Evolutionary conservation across 2,113 vertebrate genomes (phyloP).

Genomic region (Emydocephalus ijimae): DNA sequence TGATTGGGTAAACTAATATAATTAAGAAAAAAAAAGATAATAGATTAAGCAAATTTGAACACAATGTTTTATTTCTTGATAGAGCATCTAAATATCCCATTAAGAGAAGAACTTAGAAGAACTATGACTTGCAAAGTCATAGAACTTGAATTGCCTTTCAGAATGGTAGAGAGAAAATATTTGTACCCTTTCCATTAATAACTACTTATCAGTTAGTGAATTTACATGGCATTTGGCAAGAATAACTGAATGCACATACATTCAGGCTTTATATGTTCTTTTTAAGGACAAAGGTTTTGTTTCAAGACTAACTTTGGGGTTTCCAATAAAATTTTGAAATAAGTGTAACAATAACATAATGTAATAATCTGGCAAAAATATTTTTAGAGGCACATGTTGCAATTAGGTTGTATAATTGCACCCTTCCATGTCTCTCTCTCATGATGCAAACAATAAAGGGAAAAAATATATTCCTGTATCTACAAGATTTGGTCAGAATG

Average conservation of each 20-base stretch:
- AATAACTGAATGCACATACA: background rate
- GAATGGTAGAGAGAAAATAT: background rate
- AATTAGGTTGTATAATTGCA: background rate
- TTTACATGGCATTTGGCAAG: background rate
- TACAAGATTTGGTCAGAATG: background rate
- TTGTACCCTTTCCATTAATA: background rate
- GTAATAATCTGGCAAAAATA: background rate
- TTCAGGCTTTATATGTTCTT: background rate
- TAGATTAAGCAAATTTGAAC: background rate
- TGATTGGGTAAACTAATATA: background rate
- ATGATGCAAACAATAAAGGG: background rate
- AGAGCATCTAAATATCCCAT: background rate
- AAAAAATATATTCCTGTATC: background rate
- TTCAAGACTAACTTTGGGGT: background rate
- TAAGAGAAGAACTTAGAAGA: constrained; percentile 10
- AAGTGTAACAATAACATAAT: background rate
- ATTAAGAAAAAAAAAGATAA: background rate
- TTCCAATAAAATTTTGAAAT: background rate
- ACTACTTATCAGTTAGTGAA: background rate
- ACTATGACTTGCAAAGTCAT: background rate
- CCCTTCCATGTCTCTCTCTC: background rate
- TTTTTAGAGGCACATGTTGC: background rate
- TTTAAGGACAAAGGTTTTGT: background rate
- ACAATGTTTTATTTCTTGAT: background rate
- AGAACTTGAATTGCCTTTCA: constrained; percentile 6